Conservation (phyloP, 2,888 invertebrate species). For the Polietes domitor region DNA sequence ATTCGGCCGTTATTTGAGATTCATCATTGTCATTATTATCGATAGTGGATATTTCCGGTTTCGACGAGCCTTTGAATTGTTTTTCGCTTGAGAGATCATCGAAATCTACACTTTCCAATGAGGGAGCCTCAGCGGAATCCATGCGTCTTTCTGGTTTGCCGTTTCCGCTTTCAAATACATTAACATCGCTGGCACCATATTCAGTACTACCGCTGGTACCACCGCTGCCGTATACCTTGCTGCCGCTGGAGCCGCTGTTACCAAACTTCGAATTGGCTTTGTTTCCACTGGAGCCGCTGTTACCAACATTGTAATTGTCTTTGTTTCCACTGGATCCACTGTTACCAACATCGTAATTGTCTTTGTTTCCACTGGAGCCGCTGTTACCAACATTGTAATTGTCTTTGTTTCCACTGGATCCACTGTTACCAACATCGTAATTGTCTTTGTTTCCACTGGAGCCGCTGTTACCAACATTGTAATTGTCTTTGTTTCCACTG, state of each 20-base stretch:
- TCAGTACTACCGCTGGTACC: neutral
- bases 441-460: neutral
- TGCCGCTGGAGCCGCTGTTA: neutral
- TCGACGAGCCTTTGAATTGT: slow-evolving; percentile 68
- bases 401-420: slow-evolving; percentile 55
- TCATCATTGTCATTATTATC: slow-evolving; percentile 76
- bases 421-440: neutral
- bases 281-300: neutral
- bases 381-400: too few relatives aligned
- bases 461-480: neutral
- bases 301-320: neutral
- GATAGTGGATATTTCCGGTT: slow-evolving; percentile 72
- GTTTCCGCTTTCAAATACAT: slow-evolving; percentile 27
- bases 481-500: neutral
- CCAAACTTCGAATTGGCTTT: neutral
- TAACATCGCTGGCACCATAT: neutral
- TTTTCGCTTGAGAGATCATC: slow-evolving; percentile 79
- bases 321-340: neutral
- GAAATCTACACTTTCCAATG: slow-evolving; percentile 78
- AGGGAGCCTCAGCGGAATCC: slow-evolving; percentile 78
- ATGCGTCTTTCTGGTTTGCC: slow-evolving; percentile 76
- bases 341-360: neutral
- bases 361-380: neutral
- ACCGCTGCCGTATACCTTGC: neutral
- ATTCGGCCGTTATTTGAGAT: slow-evolving; percentile 84